Percentiles rank a stretch among this genome's conserved stretches.
Evolutionary conservation across 2,797 vertebrate genomes (phyloP).

Genomic region (Luscinia megarhynchos): DNA sequence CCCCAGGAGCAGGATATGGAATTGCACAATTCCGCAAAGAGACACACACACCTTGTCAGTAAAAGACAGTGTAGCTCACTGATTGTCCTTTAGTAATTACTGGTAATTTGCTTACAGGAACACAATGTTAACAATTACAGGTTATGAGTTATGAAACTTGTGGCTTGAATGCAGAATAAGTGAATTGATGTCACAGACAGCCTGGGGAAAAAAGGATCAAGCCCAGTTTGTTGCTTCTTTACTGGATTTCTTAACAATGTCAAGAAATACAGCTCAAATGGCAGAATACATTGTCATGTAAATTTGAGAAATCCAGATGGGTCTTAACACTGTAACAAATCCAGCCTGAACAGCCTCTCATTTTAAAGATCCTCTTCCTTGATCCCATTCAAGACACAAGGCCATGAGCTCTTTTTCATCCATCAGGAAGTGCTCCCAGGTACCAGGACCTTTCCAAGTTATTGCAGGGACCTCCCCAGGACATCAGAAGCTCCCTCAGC

Average conservation of each 20-base stretch:
- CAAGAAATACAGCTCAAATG: not conserved
- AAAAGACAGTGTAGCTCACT: not conserved
- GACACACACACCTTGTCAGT: fast-evolving
- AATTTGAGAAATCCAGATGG: not conserved
- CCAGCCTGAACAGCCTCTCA: fast-evolving
- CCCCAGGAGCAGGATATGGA: not conserved
- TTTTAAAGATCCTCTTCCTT: too few species aligned
- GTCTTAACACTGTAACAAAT: fast-evolving
- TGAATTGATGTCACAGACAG: not conserved
- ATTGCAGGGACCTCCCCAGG: too few species aligned
- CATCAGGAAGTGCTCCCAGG: fast-evolving
- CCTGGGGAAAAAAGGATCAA: not conserved
- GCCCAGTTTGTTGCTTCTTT: not conserved
- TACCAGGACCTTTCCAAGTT: fast-evolving
- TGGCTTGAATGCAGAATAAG: not conserved
- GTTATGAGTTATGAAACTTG: too few species aligned
- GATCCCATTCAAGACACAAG: not conserved
- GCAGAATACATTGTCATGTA: too few species aligned
- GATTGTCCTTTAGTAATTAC: not conserved
- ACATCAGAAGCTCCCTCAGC: not conserved
- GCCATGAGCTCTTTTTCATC: not conserved
- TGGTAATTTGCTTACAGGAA: not conserved
- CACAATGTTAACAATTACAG: not conserved
- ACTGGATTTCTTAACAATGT: fast-evolving
- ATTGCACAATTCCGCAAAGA: not conserved